Conservation (phyloP, 2,113 vertebrate species). For the Ifrita kowaldi region DNA sequence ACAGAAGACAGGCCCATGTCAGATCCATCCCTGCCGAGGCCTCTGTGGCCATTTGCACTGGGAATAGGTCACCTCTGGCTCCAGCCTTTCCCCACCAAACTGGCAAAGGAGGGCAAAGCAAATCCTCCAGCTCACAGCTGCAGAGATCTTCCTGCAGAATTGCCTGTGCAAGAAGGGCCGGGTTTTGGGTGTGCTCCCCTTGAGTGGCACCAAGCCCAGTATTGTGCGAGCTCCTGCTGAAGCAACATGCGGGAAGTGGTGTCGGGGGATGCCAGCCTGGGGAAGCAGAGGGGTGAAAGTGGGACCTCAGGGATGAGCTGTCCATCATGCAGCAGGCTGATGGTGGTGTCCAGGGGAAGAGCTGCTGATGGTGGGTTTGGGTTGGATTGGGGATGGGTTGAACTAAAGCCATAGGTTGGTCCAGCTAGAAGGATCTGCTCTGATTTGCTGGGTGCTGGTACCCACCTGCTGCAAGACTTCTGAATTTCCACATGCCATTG, state of each 20-base stretch:
- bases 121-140: not conserved
- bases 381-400: not conserved
- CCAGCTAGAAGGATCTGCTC: not conserved
- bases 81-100: not conserved
- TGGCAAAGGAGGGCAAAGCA: not conserved
- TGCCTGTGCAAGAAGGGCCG: slow-evolving; percentile 45
- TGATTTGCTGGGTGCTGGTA: not conserved
- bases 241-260: not conserved
- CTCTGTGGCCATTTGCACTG: accelerated
- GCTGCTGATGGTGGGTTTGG: not conserved
- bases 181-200: slow-evolving; percentile 51
- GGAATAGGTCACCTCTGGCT: not conserved
- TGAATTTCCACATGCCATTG: not conserved
- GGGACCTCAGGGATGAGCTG: accelerated
- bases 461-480: not conserved
- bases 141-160: not conserved
- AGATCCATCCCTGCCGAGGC: accelerated
- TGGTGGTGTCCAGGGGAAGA: not conserved
- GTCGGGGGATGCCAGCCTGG: not conserved
- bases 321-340: not conserved
- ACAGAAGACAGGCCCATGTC: accelerated
- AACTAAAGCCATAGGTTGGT: not conserved
- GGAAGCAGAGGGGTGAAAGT: not conserved
- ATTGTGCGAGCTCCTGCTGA: slow-evolving; percentile 14
- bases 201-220: not conserved